Evolutionary conservation across 2,797 vertebrate species (phyloP).

Genomic region (Nannoperca australis): DNA sequence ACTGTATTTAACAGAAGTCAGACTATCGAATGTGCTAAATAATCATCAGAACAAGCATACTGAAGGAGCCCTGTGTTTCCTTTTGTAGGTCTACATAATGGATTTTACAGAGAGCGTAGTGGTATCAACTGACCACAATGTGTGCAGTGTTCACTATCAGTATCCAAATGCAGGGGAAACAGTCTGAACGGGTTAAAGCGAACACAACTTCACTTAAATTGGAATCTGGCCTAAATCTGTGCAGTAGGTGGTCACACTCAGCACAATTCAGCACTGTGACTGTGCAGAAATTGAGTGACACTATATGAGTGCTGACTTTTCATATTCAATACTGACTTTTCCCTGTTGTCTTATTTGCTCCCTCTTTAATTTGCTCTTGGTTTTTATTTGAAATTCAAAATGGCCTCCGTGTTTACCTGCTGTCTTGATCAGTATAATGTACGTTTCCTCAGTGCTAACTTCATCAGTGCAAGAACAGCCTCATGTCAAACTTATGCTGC

Average conservation of each 20-base stretch:
- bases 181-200: constrained; percentile 27
- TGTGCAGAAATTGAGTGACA: constrained; percentile 10
- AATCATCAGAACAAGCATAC: constrained; percentile 49
- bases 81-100: constrained; percentile 35
- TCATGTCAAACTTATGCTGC: background rate
- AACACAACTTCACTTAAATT: constrained; percentile 39
- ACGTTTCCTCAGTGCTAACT: background rate
- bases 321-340: constrained; percentile 35
- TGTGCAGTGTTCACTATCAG: constrained; percentile 42
- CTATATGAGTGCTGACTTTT: constrained; percentile 29
- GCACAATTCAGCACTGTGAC: constrained; percentile 24
- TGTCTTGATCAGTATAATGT: background rate
- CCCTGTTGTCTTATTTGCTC: background rate
- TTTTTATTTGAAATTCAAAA: background rate
- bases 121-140: constrained; percentile 42
- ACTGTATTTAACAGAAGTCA: constrained; percentile 45
- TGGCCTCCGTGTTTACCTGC: background rate
- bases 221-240: constrained; percentile 5
- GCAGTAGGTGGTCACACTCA: constrained; percentile 17
- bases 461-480: no score
- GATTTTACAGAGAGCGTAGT: constrained; percentile 39
- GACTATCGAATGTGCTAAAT: constrained; percentile 59
- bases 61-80: constrained; percentile 19
- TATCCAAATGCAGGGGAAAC: constrained; percentile 34
- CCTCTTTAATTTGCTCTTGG: background rate